Conservation (phyloP, 92 coral and sea anemone genomes). For the Virgularia gustaviana region DNA sequence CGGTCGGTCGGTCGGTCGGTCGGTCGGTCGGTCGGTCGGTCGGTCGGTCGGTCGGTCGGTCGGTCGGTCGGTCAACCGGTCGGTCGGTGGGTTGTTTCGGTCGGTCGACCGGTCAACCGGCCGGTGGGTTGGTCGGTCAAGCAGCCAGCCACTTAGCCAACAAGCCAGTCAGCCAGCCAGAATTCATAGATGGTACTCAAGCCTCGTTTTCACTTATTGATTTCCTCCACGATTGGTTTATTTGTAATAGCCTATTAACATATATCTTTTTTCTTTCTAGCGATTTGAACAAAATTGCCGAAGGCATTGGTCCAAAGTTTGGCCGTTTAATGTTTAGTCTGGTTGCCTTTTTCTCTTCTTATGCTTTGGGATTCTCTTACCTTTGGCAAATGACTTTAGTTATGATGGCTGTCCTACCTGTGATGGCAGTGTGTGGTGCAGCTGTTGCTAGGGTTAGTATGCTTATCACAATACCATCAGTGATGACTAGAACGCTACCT, state of each 20-base stretch:
- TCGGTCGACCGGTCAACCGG: too few relatives aligned
- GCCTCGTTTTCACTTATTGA: not conserved
- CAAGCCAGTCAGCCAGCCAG: not conserved
- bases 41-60: too few relatives aligned
- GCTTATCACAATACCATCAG: too few relatives aligned
- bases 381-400: conserved; percentile 90
- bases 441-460: conserved; percentile 71
- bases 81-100: too few relatives aligned
- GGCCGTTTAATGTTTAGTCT: conserved; percentile 65
- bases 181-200: not conserved
- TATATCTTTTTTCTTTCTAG: conserved; percentile 39
- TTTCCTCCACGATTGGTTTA: not conserved
- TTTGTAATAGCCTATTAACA: not conserved
- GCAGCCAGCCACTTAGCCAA: not conserved
- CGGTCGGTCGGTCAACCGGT: too few relatives aligned
- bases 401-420: conserved; percentile 67
- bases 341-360: conserved; percentile 64
- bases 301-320: conserved; percentile 83
- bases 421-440: conserved; percentile 72
- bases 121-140: too few relatives aligned
- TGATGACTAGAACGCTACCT: too few relatives aligned
- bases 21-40: too few relatives aligned
- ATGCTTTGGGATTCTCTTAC: conserved; percentile 71
- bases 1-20: too few relatives aligned
- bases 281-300: conserved; percentile 75